Conservation (phyloP, 2,888 invertebrate genomes). For the Aphidius colemani region DNA sequence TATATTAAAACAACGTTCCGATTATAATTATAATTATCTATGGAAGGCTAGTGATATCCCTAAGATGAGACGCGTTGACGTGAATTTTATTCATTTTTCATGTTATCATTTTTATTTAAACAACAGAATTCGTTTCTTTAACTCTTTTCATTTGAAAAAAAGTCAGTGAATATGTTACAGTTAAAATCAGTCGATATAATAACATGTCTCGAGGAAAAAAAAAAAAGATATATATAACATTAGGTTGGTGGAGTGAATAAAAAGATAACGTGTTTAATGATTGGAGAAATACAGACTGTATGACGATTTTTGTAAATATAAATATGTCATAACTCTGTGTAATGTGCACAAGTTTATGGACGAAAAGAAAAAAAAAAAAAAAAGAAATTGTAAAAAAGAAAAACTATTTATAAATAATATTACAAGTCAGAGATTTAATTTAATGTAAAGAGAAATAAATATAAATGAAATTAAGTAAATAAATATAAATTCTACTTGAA, state of each 20-base stretch:
- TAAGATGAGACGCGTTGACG: conserved; percentile 33
- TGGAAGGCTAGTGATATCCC: conserved; percentile 51
- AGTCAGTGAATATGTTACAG: too few species aligned
- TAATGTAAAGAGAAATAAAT: conserved; percentile 51
- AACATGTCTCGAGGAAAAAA: too few species aligned
- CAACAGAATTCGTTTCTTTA: too few species aligned
- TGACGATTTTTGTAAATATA: conserved; percentile 21
- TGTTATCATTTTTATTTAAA: neutral
- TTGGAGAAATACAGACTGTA: conserved; percentile 27
- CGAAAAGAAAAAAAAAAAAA: too few species aligned
- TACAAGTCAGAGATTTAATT: conserved; percentile 54
- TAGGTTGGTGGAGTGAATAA: too few species aligned
- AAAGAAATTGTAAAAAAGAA: conserved; percentile 13
- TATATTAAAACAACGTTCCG: neutral
- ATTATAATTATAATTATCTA: conserved; percentile 20
- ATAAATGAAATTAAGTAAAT: conserved; percentile 45
- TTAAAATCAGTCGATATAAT: too few species aligned
- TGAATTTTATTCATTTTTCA: conserved; percentile 29
- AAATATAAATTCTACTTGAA: conserved; percentile 42
- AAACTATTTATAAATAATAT: conserved; percentile 38
- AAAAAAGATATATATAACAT: too few species aligned
- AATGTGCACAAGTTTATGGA: conserved; percentile 7
- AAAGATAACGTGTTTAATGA: conserved; percentile 19
- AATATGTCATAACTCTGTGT: conserved; percentile 28
- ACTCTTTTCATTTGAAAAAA: too few species aligned